Evolutionary conservation across 2,113 vertebrate genomes (phyloP), one percentile per base, ranked within the genome.

Genomic region (Lontra canadensis): DNA sequence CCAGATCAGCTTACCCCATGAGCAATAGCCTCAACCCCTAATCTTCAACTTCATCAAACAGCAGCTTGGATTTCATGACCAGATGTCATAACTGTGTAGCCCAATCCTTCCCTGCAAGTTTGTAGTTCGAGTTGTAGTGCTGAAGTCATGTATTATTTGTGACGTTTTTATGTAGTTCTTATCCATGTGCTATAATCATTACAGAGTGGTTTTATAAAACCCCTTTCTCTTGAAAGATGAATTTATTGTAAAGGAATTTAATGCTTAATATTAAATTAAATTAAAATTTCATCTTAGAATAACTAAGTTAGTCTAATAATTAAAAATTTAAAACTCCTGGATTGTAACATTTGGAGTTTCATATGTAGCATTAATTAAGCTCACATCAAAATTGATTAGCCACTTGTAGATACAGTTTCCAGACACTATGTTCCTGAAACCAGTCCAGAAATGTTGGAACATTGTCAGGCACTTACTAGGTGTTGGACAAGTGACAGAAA

Each of bases 31-130:
- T 71, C 99, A 99, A 98, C 81, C 98, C 34, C 98, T 99, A 65
- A 99, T 99, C 90, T 98, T 99, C 6, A 98, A 98, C 92, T 99
- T 99, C 87, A 99, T 99, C 98, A 99, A 98, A 98, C 99, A 99
- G 95, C 97, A 59, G 3, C 99, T 99, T 90, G 98, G 98, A 86
- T 96, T 98, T 23, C 3, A 61, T 34, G 96, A 97, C 59, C 47
- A 52, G 34, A 87, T 14, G 0, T 90, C 79, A 65, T 95, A 79
- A 34, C 21, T 7, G 2, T n/a, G 23, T 23, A 69, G 23, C 29
- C 17, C 65, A 39, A 26, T 15, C 12, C 31, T 92, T 86, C 55
- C 73, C 36, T 69, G 34, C 1, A 85, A 67, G n/a, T 61, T 23
- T 42, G 14, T 49, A 69, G 85, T 65, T 85, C n/a, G 42, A 87